Evolutionary conservation across 1,140 invertebrate species (phyloP).

Genomic region (Nasonia longicornis): DNA sequence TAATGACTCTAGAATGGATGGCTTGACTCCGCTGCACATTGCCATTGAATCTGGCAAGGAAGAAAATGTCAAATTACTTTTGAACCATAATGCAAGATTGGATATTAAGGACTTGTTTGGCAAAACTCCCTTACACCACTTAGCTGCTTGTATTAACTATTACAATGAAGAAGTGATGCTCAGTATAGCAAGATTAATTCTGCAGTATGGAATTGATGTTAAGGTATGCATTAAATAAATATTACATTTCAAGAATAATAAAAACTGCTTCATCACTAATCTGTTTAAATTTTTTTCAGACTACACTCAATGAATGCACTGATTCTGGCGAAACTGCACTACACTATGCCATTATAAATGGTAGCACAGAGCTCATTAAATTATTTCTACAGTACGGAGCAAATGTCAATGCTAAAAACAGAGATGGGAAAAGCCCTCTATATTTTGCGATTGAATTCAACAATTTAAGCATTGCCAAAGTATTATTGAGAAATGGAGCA

Average conservation of each 20-base stretch:
- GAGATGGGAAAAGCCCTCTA: slow-evolving; percentile 30
- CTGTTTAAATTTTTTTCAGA: background rate
- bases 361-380: background rate
- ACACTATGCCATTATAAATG: slow-evolving; percentile 11
- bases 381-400: slow-evolving; percentile 22
- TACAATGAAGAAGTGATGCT: background rate
- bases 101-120: slow-evolving; percentile 18
- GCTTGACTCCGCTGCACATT: background rate
- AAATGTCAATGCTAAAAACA: slow-evolving; percentile 22
- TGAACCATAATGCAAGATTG: slow-evolving; percentile 12
- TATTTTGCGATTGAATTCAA: slow-evolving; percentile 5
- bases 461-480: background rate
- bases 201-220: background rate
- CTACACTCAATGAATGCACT: slow-evolving; percentile 11
- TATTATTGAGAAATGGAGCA: slow-evolving; percentile 13
- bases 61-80: slow-evolving; percentile 23
- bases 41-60: slow-evolving; percentile 21
- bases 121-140: slow-evolving; percentile 25
- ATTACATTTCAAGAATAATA: background rate
- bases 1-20: slow-evolving; percentile 1
- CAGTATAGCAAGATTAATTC: slow-evolving; percentile 13
- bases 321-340: slow-evolving; percentile 22
- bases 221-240: background rate
- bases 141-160: background rate
- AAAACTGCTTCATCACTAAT: background rate